A percentile compares a stretch with the other conserved stretches of the same genome.
Conservation (phyloP, 2,888 invertebrate genomes). For the Xylocampa areola region DNA sequence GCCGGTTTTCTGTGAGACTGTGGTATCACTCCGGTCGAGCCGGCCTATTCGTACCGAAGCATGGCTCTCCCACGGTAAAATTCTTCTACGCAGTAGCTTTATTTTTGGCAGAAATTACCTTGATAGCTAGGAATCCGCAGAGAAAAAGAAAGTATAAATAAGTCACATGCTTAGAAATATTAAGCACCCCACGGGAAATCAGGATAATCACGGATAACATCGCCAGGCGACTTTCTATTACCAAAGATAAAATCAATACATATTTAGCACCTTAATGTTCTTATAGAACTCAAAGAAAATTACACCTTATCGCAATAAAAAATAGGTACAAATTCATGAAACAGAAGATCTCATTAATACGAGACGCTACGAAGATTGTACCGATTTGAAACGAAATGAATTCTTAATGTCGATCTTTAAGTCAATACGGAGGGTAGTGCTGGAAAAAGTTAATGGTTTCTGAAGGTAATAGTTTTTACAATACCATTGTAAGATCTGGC, state of each 20-base stretch:
- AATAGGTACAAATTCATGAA: conserved; percentile 21
- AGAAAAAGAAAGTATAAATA: not conserved
- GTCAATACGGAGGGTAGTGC: conserved; percentile 27
- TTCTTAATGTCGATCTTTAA: conserved; percentile 46
- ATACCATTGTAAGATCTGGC: conserved; percentile 6
- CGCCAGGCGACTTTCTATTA: conserved; percentile 33
- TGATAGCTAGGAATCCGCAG: not conserved
- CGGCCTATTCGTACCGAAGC: too few relatives aligned
- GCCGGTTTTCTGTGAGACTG: too few relatives aligned
- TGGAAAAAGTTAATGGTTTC: conserved; percentile 45
- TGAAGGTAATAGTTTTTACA: conserved; percentile 24
- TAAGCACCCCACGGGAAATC: conserved; percentile 49
- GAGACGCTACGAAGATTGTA: conserved; percentile 23
- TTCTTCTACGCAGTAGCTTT: too few relatives aligned
- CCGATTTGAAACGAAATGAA: conserved; percentile 47
- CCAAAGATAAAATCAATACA: conserved; percentile 53
- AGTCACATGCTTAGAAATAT: conserved; percentile 23
- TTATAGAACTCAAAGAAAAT: conserved; percentile 3
- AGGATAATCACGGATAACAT: conserved; percentile 37
- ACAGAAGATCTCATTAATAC: conserved; percentile 35
- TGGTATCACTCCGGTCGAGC: too few relatives aligned
- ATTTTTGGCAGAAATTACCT: too few relatives aligned
- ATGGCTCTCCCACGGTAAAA: too few relatives aligned
- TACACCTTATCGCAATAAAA: not conserved
- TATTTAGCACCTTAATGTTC: conserved; percentile 46